Base-by-base conservation (phyloP, 2,797 vertebrate genomes). In the Centropyge bicolor region DNA sequence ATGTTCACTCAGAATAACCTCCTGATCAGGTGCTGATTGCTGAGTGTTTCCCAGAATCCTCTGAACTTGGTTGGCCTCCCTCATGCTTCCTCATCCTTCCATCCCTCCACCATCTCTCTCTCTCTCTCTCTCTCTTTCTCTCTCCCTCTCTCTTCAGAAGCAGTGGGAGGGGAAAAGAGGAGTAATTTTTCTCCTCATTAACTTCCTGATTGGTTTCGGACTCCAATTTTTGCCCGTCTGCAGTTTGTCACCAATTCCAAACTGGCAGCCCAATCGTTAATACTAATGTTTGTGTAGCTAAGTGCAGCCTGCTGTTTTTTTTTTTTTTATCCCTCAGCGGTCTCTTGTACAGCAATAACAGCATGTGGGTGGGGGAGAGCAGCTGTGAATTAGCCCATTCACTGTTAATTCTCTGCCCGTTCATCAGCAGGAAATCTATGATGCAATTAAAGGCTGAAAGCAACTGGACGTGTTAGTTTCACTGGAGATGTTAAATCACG, bases 131-230 rank as follows among this genome's bases (percentile, higher is more conserved):
- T 35, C 61, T 86, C 94, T 92, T 91, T 91, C 90, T 96, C 94
- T 94, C 94, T 92, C 95, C 49, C 74, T 62, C 67, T n/a, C 85
- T 92, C 91, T 92, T 91, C 94, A 76, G 84, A 70, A 68, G 82
- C 17, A 74, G 72, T 79, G 79, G 81, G 86, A 84, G 81, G 79
- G 46, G 19, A 76, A 90, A 86, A 87, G 85, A 83, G 94, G 95
- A 95, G 97, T 96, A 93, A 99, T 98, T 99, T 99, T 95, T 97
- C 97, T 98, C 97, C 96, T 98, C 97, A 99, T 99, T 99, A 99
- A 99, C 97, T 98, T 98, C 95, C 96, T 98, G 97, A 99, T 99
- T 98, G 97, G 97, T 98, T 99, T 98, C 95, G 94, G 96, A 95
- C 96, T 97, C 95, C 94, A 95, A 93, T 96, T 97, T 97, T 90